These are phyloP conservation scores for Peromyscus attwateri DNA, from an alignment of 2,797 vertebrate species.

Conservation along the genomic window DNA sequence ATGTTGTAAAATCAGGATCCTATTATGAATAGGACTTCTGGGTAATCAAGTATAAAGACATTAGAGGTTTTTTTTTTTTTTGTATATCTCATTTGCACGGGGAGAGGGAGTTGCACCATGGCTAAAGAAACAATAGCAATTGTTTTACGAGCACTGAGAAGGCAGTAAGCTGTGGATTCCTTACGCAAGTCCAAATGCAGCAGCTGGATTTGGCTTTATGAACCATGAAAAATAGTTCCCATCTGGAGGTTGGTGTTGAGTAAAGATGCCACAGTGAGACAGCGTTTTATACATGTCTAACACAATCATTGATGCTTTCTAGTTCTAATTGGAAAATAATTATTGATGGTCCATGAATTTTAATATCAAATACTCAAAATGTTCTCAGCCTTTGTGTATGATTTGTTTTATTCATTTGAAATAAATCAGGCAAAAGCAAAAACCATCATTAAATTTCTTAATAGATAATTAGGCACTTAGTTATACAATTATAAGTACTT, in stretches of 20 bases:
- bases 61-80: slow-evolving; percentile 84
- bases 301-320: slow-evolving; percentile 73
- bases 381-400: background rate
- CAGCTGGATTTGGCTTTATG: slow-evolving; percentile 93
- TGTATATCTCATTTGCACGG: slow-evolving; percentile 85
- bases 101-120: slow-evolving; percentile 85
- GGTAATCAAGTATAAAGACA: slow-evolving; percentile 85
- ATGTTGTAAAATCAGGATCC: slow-evolving; percentile 85
- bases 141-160: slow-evolving; percentile 89
- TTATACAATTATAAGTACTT: slow-evolving; percentile 6
- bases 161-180: slow-evolving; percentile 91
- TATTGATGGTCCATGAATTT: slow-evolving; percentile 72
- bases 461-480: slow-evolving; percentile 14
- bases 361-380: slow-evolving; percentile 31
- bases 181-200: slow-evolving; percentile 92
- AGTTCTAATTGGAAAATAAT: slow-evolving; percentile 68
- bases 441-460: slow-evolving; percentile 38
- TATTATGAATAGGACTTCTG: slow-evolving; percentile 81
- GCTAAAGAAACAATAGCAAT: slow-evolving; percentile 89
- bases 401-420: slow-evolving; percentile 51
- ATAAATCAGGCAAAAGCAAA: slow-evolving; percentile 3
- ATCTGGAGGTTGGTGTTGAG: slow-evolving; percentile 92
- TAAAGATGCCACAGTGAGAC: slow-evolving; percentile 91
- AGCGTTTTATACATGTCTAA: slow-evolving; percentile 87
- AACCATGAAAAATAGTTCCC: slow-evolving; percentile 93